Conservation (phyloP, 2,113 vertebrate genomes). For the Pollachius pollachius region DNA sequence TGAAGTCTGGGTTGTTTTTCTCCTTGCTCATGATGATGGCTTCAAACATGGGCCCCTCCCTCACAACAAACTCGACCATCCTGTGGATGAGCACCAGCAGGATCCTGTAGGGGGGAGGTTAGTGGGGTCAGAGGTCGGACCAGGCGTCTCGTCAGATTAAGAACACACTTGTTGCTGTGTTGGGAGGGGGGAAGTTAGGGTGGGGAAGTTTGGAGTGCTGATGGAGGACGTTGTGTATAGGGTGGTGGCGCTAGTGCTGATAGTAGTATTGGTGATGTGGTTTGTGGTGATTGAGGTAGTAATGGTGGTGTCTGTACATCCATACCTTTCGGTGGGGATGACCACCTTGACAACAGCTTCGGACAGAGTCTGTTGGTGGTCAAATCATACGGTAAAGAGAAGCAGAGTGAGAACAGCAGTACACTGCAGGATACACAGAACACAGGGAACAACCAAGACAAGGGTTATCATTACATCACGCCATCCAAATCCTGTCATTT, state of each 20-base stretch:
- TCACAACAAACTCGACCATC: slow-evolving; percentile 84
- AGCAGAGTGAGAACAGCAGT: slow-evolving; percentile 73
- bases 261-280: no score
- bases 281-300: no score
- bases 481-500: no score
- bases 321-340: slow-evolving; percentile 83
- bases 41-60: slow-evolving; percentile 81
- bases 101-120: slow-evolving; percentile 64
- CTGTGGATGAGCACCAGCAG: slow-evolving; percentile 79
- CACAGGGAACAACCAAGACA: slow-evolving; percentile 48
- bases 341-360: slow-evolving; percentile 85
- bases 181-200: no score
- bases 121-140: slow-evolving; percentile 45
- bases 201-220: no score
- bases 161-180: neutral
- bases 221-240: no score
- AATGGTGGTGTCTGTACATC: no score
- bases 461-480: no score
- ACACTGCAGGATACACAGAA: slow-evolving; percentile 74
- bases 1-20: slow-evolving; percentile 78
- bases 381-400: slow-evolving; percentile 79
- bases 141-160: slow-evolving; percentile 26
- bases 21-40: slow-evolving; percentile 81
- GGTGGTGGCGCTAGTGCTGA: no score
- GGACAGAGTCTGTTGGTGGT: slow-evolving; percentile 83